Evolutionary conservation across 1,140 invertebrate species (phyloP).

Genomic region (Drosophila orena): DNA sequence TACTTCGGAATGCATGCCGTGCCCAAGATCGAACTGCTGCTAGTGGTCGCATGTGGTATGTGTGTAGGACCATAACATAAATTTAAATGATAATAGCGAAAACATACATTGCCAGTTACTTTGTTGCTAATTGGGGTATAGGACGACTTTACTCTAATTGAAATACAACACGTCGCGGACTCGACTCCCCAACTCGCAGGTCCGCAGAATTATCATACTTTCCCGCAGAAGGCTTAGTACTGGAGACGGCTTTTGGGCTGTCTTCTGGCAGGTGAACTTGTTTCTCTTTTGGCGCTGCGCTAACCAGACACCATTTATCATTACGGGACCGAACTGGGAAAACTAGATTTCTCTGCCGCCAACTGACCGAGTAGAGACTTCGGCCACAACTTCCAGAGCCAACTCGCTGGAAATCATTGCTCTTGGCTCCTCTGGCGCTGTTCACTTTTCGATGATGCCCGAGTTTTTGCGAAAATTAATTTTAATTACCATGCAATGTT

Average conservation of each 20-base stretch:
- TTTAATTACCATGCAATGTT: conserved; percentile 69
- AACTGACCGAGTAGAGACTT: conserved; percentile 44
- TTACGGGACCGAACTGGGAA: conserved; percentile 61
- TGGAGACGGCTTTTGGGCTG: conserved; percentile 13
- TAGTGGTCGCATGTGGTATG: conserved; percentile 19
- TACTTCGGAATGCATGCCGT: conserved; percentile 14
- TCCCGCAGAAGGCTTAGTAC: conserved; percentile 9
- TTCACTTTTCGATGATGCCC: conserved; percentile 5
- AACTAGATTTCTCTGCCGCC: conserved; percentile 62
- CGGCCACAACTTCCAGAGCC: conserved; percentile 18
- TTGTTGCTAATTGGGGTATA: conserved; percentile 74
- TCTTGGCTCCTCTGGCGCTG: neutral
- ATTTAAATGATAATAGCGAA: conserved; percentile 80
- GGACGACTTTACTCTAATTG: conserved; percentile 76
- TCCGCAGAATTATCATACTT: conserved; percentile 1
- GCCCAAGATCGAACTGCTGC: neutral
- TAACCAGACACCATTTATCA: conserved; percentile 79
- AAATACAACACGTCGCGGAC: conserved; percentile 63
- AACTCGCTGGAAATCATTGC: conserved; percentile 11
- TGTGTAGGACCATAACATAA: conserved; percentile 68
- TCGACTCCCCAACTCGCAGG: neutral
- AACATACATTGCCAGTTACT: conserved; percentile 75
- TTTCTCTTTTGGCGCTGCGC: conserved; percentile 75
- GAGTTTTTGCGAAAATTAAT: conserved; percentile 64
- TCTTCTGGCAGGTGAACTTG: conserved; percentile 61